A percentile compares a stretch with the other conserved stretches of the same genome.
These are phyloP conservation scores for Aphidius ervi DNA, from an alignment of 1,140 invertebrate species.

Conservation along the genomic window DNA sequence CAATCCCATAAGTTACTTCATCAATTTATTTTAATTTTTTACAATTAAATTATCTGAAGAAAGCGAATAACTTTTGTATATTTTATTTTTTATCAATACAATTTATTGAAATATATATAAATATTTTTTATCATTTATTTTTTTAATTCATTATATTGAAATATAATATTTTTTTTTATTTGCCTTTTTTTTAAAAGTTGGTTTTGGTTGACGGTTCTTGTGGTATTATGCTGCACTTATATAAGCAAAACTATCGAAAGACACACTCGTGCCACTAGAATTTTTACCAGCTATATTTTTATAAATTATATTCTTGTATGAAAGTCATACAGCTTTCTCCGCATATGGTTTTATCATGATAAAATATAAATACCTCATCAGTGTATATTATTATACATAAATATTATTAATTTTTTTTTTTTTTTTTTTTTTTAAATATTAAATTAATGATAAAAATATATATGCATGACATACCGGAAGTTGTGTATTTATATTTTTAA, in stretches of 20 bases:
- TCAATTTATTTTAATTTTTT: too few relatives aligned
- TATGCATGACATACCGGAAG: neutral
- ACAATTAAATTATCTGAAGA: neutral
- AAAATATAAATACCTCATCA: too few relatives aligned
- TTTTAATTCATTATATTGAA: neutral
- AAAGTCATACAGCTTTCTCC: neutral
- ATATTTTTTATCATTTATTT: slow-evolving; percentile 13
- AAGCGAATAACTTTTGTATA: neutral
- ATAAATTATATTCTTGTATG: neutral
- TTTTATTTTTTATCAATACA: too few relatives aligned
- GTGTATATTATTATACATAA: too few relatives aligned
- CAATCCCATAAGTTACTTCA: too few relatives aligned
- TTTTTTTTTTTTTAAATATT: too few relatives aligned
- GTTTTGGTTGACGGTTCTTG: slow-evolving; percentile 14
- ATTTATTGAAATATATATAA: neutral
- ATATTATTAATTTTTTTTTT: too few relatives aligned
- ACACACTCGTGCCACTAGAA: slow-evolving; percentile 1
- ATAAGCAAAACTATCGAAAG: slow-evolving; percentile 9
- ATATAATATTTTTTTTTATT: slow-evolving; percentile 10
- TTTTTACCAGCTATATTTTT: neutral
- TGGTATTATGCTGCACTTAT: slow-evolving; percentile 18
- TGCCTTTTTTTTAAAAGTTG: neutral
- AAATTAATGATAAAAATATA: neutral
- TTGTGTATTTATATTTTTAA: too few relatives aligned
- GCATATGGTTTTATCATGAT: too few relatives aligned